Percentiles rank a stretch among this genome's conserved stretches.
These are phyloP conservation scores for Morelia viridis DNA, from an alignment of 2,797 vertebrate genomes.

Conservation along the genomic window DNA sequence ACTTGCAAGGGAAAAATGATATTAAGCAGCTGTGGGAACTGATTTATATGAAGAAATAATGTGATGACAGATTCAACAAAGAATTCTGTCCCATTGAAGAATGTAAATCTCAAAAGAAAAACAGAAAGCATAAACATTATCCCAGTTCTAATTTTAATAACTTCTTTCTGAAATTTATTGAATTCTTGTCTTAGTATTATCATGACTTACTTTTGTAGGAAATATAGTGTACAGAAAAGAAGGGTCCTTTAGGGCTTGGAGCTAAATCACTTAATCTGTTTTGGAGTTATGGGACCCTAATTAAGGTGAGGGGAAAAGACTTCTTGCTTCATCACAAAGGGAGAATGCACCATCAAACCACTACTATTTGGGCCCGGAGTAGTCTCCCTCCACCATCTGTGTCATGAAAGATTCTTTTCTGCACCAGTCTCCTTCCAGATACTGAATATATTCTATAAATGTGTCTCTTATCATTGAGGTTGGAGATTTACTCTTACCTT, in stretches of 20 bases:
- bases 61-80: not conserved
- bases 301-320: not conserved
- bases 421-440: not conserved
- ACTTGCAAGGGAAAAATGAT: not conserved
- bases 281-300: not conserved
- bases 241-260: not conserved
- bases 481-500: not conserved
- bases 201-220: not conserved
- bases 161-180: conserved; percentile 4
- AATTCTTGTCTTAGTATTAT: not conserved
- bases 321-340: not conserved
- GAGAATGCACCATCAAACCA: not conserved
- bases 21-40: not conserved
- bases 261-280: not conserved
- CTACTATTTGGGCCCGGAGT: not conserved
- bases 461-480: not conserved
- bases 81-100: not conserved
- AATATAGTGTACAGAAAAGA: not conserved
- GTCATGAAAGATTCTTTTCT: not conserved
- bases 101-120: not conserved
- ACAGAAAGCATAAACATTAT: not conserved
- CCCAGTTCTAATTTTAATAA: conserved; percentile 1
- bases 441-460: not conserved
- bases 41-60: not conserved
- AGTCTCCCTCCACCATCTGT: not conserved